A percentile compares a stretch with the other conserved stretches of the same genome.
phyloP scores from a whole-genome alignment of 2,797 vertebrate genomes.

The Cynopterus sphinx region DNA sequence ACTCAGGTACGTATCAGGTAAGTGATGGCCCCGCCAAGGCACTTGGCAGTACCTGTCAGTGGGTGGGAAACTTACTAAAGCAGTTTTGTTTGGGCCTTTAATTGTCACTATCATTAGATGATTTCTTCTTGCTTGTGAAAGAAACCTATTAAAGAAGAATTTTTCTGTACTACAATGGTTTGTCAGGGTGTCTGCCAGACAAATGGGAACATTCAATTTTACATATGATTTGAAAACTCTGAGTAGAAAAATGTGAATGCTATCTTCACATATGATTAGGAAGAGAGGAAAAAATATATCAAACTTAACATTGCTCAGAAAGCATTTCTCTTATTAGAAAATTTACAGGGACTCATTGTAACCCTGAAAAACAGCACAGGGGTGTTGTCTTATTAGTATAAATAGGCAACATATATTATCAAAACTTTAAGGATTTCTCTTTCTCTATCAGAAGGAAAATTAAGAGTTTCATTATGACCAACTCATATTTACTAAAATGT shows the following conservation, averaged over 20 bases:
- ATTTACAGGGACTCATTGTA: conserved; percentile 73
- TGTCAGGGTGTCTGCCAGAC: not conserved
- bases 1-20: not conserved
- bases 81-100: not conserved
- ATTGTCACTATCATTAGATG: not conserved
- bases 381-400: conserved; percentile 78
- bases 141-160: not conserved
- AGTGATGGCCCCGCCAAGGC: not conserved
- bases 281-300: not conserved
- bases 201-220: not conserved
- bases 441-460: conserved; percentile 75
- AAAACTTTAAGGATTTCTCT: conserved; percentile 80
- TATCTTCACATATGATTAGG: not conserved
- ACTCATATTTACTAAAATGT: conserved; percentile 84
- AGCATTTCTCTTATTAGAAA: conserved; percentile 59
- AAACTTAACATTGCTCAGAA: not conserved
- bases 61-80: not conserved
- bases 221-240: conserved; percentile 24
- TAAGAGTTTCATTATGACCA: conserved; percentile 84
- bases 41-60: not conserved
- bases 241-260: not conserved
- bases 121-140: not conserved
- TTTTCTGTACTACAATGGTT: not conserved
- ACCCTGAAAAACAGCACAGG: conserved; percentile 66
- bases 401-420: conserved; percentile 81